Percentiles rank a stretch among this genome's conserved stretches.
phyloP scores from a whole-genome alignment of 1,140 invertebrate genomes.

The fruit fly (Drosophila melanogaster) region DNA sequence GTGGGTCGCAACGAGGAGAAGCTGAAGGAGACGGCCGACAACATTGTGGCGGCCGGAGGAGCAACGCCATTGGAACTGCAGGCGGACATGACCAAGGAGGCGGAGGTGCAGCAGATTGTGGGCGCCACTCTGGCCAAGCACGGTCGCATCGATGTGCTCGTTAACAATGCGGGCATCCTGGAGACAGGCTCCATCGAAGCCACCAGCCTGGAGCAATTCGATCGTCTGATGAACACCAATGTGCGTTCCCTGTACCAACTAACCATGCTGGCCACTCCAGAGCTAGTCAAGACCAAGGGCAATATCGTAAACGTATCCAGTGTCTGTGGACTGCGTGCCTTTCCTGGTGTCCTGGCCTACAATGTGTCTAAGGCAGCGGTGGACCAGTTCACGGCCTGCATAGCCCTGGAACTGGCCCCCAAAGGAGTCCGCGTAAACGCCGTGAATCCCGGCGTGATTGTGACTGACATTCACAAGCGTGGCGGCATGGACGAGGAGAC shows the following conservation, averaged over 20 bases:
- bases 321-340: constrained; percentile 92
- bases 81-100: constrained; percentile 90
- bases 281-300: constrained; percentile 93
- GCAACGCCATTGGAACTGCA: constrained; percentile 44
- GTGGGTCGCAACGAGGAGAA: constrained; percentile 90
- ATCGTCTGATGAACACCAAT: constrained; percentile 93
- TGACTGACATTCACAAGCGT: constrained; percentile 91
- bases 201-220: constrained; percentile 92
- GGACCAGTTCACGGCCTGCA: constrained; percentile 95
- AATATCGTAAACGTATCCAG: constrained; percentile 96
- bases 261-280: constrained; percentile 93
- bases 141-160: constrained; percentile 90
- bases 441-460: constrained; percentile 92
- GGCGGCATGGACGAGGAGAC: constrained; percentile 90
- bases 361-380: constrained; percentile 95
- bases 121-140: constrained; percentile 89
- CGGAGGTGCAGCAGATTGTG: constrained; percentile 90
- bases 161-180: constrained; percentile 95
- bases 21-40: constrained; percentile 86
- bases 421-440: constrained; percentile 94
- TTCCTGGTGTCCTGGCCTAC: constrained; percentile 91
- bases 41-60: constrained; percentile 74
- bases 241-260: constrained; percentile 93
- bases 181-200: constrained; percentile 93
- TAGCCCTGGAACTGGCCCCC: constrained; percentile 91